phyloP scores from a whole-genome alignment of 2,113 vertebrate genomes.

The Hypomesus transpacificus region DNA sequence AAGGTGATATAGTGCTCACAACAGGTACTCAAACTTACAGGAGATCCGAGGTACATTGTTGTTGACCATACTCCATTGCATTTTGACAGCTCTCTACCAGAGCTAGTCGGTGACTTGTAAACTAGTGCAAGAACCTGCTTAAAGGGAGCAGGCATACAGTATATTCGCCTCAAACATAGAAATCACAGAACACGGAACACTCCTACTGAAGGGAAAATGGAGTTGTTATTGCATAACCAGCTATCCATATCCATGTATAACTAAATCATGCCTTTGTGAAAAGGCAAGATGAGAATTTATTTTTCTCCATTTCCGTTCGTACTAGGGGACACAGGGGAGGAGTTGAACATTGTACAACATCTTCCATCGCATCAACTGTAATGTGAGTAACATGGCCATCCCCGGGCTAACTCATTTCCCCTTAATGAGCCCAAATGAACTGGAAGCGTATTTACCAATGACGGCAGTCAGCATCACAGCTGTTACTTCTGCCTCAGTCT shows the following conservation, averaged over 20 bases:
- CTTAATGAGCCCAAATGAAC: constrained; percentile 74
- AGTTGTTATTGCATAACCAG: constrained; percentile 44
- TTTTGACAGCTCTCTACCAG: no score
- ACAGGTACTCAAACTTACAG: background rate
- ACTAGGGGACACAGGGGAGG: constrained; percentile 54
- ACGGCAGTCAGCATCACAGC: constrained; percentile 56
- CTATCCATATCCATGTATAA: constrained; percentile 48
- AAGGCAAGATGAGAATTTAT: constrained; percentile 44
- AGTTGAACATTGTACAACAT: constrained; percentile 61
- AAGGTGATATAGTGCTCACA: background rate
- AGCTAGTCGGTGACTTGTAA: no score
- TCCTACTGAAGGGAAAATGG: constrained; percentile 12
- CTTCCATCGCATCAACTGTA: constrained; percentile 56
- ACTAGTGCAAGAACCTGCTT: no score
- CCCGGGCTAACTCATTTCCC: constrained; percentile 60
- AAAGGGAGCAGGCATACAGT: constrained; percentile 1
- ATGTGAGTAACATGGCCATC: constrained; percentile 61
- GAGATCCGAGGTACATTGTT: background rate
- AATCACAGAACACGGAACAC: constrained; percentile 28
- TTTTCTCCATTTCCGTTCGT: constrained; percentile 54
- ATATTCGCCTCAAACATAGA: constrained; percentile 23
- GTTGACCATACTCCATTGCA: background rate
- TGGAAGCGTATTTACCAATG: constrained; percentile 65
- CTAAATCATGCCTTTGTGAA: constrained; percentile 30
- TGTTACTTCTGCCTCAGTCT: constrained; percentile 32